phyloP scores from a whole-genome alignment of 1,140 invertebrate species.

The Chironomus tepperi region DNA sequence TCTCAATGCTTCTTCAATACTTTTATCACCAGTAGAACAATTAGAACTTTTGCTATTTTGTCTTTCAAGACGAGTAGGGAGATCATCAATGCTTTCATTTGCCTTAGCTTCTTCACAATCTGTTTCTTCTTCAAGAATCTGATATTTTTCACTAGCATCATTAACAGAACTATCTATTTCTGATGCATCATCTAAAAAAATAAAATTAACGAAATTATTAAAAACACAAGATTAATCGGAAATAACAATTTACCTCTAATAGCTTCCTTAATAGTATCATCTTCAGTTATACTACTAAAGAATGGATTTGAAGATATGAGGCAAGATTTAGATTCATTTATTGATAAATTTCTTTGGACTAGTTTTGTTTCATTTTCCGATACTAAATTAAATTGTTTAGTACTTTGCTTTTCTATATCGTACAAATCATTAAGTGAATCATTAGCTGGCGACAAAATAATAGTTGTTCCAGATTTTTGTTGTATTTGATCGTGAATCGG shows the following conservation, averaged over 20 bases:
- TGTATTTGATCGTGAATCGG: neutral
- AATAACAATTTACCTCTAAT: neutral
- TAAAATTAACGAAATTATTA: neutral
- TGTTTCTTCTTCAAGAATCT: conserved; percentile 18
- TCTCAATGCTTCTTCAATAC: conserved; percentile 27
- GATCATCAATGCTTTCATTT: neutral
- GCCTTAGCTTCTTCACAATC: neutral
- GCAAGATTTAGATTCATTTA: too few species aligned
- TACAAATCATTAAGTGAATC: neutral
- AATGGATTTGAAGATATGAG: neutral
- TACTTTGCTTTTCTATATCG: neutral
- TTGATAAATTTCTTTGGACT: too few species aligned
- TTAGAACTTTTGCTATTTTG: conserved; percentile 8
- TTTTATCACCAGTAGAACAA: conserved; percentile 5
- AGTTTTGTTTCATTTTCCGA: too few species aligned
- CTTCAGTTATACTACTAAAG: neutral
- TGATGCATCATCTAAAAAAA: neutral
- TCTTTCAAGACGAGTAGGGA: neutral
- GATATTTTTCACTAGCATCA: conserved; percentile 16
- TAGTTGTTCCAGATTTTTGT: neutral
- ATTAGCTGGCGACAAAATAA: neutral
- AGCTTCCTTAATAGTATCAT: neutral
- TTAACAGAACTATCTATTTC: neutral
- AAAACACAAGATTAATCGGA: too few species aligned
- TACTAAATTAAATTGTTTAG: neutral